phyloP scores from a whole-genome alignment of 2,797 vertebrate genomes.

The Margarornis squamiger region DNA sequence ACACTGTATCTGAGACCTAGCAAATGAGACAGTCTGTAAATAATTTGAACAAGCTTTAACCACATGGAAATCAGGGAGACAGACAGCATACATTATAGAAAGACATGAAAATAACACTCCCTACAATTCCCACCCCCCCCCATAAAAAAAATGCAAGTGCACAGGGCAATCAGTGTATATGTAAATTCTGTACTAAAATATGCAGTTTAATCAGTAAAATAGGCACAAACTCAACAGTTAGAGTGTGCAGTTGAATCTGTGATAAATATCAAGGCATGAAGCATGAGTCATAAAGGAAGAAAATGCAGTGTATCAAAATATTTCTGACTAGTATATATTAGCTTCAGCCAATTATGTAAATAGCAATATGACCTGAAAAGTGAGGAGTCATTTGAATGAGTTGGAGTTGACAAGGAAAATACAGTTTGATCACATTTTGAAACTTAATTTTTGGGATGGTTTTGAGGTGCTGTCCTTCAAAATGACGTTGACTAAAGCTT shows the following conservation, averaged over 20 bases:
- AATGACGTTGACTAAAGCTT: background rate
- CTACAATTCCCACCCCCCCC: background rate
- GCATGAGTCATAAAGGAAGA: conserved; percentile 40
- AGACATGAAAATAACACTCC: background rate
- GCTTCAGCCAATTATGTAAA: conserved; percentile 46
- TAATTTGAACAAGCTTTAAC: background rate
- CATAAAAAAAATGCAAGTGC: background rate
- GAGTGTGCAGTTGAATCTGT: conserved; percentile 45
- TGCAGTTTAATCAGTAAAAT: conserved; percentile 72
- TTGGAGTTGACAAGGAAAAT: background rate
- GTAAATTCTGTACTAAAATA: conserved; percentile 74
- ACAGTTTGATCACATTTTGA: background rate
- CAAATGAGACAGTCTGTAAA: background rate
- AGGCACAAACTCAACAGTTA: conserved; percentile 42
- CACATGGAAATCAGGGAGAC: background rate
- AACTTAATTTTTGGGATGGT: background rate
- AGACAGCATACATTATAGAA: background rate
- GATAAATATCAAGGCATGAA: conserved; percentile 61
- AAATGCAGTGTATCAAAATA: conserved; percentile 55
- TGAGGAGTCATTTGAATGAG: conserved; percentile 26
- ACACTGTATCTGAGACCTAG: background rate
- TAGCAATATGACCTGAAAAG: conserved; percentile 26
- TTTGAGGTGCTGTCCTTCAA: background rate
- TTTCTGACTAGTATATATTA: conserved; percentile 40
- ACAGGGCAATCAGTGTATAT: conserved; percentile 63